phyloP scores from a whole-genome alignment of 2,888 invertebrate species.

The Folsomia candida region DNA sequence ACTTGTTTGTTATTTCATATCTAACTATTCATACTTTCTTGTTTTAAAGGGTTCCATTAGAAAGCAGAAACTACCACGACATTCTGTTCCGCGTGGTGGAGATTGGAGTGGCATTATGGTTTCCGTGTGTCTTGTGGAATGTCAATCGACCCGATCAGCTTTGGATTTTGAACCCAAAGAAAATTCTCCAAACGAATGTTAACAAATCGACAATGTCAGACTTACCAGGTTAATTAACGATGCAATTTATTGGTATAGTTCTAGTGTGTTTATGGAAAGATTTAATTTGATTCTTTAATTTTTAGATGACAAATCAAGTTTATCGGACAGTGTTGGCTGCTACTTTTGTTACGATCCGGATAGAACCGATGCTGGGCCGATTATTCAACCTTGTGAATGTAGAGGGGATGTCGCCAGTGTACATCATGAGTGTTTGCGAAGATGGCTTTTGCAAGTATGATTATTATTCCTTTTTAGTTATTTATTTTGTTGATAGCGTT shows the following conservation, averaged over 20 bases:
- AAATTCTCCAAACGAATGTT: slow-evolving; percentile 61
- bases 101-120: slow-evolving; percentile 91
- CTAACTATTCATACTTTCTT: neutral
- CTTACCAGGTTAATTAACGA: slow-evolving; percentile 30
- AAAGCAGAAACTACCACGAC: slow-evolving; percentile 89
- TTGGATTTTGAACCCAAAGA: slow-evolving; percentile 89
- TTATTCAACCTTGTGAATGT: slow-evolving; percentile 86
- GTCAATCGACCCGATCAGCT: slow-evolving; percentile 84
- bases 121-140: slow-evolving; percentile 94
- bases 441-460: slow-evolving; percentile 82
- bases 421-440: slow-evolving; percentile 83
- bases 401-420: slow-evolving; percentile 89
- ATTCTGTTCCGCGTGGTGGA: slow-evolving; percentile 85
- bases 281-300: slow-evolving; percentile 8
- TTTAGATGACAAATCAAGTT: slow-evolving; percentile 47
- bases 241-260: slow-evolving; percentile 17
- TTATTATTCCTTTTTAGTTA: neutral
- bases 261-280: neutral
- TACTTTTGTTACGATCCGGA: slow-evolving; percentile 90
- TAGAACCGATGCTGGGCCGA: slow-evolving; percentile 68
- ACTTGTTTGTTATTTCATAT: slow-evolving; percentile 13
- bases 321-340: slow-evolving; percentile 63
- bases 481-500: too few species aligned
- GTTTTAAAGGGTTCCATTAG: slow-evolving; percentile 71
- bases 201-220: slow-evolving; percentile 13